Conservation (phyloP, 1,140 invertebrate species). For the Neodiprion lecontei region DNA sequence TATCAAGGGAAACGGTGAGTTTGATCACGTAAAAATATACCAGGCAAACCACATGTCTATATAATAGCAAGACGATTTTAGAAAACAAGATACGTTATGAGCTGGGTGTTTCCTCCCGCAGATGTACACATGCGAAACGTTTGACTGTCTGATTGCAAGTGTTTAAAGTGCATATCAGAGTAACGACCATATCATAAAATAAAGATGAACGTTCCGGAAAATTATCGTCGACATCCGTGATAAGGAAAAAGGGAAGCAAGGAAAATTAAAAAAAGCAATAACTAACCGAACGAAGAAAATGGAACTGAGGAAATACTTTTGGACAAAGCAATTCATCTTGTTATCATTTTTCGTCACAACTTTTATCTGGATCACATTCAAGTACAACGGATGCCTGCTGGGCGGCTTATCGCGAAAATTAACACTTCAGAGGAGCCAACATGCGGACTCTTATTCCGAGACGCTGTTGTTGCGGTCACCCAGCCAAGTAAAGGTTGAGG, state of each 20-base stretch:
- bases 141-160: not conserved
- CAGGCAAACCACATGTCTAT: not conserved
- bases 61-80: not conserved
- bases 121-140: not conserved
- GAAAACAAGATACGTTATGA: not conserved
- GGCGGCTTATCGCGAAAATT: conserved; percentile 29
- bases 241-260: not conserved
- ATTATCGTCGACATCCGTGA: not conserved
- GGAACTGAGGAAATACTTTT: conserved; percentile 31
- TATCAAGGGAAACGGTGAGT: not conserved
- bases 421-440: conserved; percentile 24
- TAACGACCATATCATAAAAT: not conserved
- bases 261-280: not conserved
- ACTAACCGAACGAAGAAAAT: conserved; percentile 15
- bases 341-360: conserved; percentile 24
- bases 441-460: conserved; percentile 4
- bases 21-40: not conserved
- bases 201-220: conserved; percentile 11
- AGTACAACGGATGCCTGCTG: conserved; percentile 31
- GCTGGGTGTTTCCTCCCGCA: not conserved
- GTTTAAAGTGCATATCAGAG: not conserved
- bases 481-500: conserved; percentile 33
- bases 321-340: conserved; percentile 28
- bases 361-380: conserved; percentile 28
- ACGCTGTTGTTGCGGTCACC: conserved; percentile 11